Conservation (phyloP, 1,140 invertebrate genomes). For the Trichomalopsis sarcophagae region DNA sequence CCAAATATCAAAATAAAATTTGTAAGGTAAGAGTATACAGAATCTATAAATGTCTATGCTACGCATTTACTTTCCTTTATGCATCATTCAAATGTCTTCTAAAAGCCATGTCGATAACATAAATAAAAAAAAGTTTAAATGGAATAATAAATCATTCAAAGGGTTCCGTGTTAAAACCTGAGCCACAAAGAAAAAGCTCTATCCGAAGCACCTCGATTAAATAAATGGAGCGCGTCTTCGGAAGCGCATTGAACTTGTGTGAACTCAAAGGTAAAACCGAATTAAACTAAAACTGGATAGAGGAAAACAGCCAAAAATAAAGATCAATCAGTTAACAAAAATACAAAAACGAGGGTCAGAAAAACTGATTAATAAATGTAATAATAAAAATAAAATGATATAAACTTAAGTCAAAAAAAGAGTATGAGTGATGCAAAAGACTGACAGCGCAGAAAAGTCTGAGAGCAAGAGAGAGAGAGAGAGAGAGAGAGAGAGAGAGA, state of each 20-base stretch:
- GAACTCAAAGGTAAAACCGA: conserved; percentile 1
- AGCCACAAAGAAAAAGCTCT: conserved; percentile 22
- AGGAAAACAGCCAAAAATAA: conserved; percentile 52
- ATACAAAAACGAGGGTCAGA: conserved; percentile 34
- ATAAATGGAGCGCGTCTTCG: neutral
- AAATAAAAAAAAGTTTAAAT: conserved; percentile 9
- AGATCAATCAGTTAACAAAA: conserved; percentile 32
- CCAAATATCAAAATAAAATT: neutral
- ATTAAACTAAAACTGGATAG: conserved; percentile 34
- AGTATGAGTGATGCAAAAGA: conserved; percentile 51
- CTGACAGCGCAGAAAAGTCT: conserved; percentile 53
- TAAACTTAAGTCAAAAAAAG: neutral
- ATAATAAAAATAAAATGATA: neutral
- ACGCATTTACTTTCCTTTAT: neutral
- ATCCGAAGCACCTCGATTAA: neutral
- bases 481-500: conserved; percentile 65
- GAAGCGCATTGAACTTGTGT: conserved; percentile 33
- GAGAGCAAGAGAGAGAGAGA: conserved; percentile 60
- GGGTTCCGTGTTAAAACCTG: neutral
- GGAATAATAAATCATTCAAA: neutral
- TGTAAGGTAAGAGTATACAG: neutral
- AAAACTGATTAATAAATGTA: neutral
- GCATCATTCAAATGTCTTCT: neutral
- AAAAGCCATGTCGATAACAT: neutral
- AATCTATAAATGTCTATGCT: neutral